Conservation (phyloP, 2,888 invertebrate genomes). For the Helleia helle region DNA sequence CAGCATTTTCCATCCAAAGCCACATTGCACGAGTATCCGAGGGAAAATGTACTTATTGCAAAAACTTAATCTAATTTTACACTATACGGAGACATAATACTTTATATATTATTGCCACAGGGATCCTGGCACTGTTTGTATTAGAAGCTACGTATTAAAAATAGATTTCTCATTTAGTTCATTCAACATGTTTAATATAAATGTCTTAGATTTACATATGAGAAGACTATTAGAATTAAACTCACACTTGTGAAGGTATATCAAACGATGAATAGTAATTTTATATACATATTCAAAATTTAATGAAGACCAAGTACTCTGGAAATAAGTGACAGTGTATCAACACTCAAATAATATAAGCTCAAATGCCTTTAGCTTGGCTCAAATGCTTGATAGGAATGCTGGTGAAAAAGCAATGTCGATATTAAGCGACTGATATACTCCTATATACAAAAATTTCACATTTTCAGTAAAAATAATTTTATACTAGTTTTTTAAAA, state of each 20-base stretch:
- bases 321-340: conserved; percentile 5
- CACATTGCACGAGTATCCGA: conserved; percentile 24
- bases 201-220: conserved; percentile 7
- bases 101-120: conserved; percentile 49
- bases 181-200: conserved; percentile 8
- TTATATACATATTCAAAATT: conserved; percentile 5
- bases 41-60: conserved; percentile 40
- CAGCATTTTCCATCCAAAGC: not conserved
- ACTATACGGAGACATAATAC: conserved; percentile 32
- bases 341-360: conserved; percentile 8
- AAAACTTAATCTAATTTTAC: conserved; percentile 40
- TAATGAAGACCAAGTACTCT: conserved; percentile 5
- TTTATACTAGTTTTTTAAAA: no score
- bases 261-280: not conserved
- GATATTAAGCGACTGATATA: conserved; percentile 7
- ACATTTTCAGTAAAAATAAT: not conserved
- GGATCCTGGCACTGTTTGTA: conserved; percentile 33
- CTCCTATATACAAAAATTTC: not conserved
- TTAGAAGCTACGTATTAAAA: conserved; percentile 60
- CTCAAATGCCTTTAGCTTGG: conserved; percentile 11
- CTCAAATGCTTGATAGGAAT: conserved; percentile 21
- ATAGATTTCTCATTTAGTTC: conserved; percentile 27
- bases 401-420: conserved; percentile 13
- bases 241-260: conserved; percentile 11
- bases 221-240: conserved; percentile 15